Evolutionary conservation across 64 coral and sea anemone genomes (phyloP).

Genomic region (Stichodactyla mertensii): DNA sequence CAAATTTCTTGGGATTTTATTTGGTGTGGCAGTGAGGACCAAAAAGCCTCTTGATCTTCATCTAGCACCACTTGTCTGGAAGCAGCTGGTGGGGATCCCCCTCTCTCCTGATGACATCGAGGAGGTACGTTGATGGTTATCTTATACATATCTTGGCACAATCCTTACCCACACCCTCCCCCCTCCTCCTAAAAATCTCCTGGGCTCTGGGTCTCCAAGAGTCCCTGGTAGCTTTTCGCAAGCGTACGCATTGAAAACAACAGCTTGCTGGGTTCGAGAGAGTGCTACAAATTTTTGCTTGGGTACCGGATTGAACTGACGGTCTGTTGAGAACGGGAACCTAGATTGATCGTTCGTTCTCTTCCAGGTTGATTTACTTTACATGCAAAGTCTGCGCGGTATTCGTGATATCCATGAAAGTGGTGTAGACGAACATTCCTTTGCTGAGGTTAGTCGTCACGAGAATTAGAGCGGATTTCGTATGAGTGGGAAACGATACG

Average conservation of each 20-base stretch:
- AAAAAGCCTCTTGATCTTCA: conserved; percentile 83
- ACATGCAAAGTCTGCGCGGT: conserved; percentile 87
- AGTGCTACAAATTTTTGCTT: no score
- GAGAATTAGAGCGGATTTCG: no score
- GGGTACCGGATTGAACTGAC: neutral
- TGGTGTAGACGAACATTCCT: conserved; percentile 70
- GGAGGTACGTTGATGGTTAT: conserved; percentile 36
- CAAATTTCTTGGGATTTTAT: conserved; percentile 76
- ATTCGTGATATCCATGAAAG: conserved; percentile 94
- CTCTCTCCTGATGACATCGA: conserved; percentile 81
- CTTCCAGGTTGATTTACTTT: conserved; percentile 74
- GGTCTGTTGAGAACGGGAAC: no score
- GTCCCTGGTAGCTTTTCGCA: no score
- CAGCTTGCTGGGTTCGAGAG: no score
- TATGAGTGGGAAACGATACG: no score
- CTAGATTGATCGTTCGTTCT: neutral
- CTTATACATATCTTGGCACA: no score
- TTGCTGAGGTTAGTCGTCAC: conserved; percentile 57
- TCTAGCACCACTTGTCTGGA: conserved; percentile 74
- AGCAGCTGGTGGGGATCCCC: conserved; percentile 65
- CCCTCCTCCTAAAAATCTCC: no score
- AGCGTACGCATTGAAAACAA: no score
- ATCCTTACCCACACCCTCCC: no score
- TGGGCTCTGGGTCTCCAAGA: no score
- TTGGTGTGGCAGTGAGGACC: conserved; percentile 77